Conservation (phyloP, 37 sponge, comb jelly and placozoan genomes). For the Halisarca cf. caerulea region DNA sequence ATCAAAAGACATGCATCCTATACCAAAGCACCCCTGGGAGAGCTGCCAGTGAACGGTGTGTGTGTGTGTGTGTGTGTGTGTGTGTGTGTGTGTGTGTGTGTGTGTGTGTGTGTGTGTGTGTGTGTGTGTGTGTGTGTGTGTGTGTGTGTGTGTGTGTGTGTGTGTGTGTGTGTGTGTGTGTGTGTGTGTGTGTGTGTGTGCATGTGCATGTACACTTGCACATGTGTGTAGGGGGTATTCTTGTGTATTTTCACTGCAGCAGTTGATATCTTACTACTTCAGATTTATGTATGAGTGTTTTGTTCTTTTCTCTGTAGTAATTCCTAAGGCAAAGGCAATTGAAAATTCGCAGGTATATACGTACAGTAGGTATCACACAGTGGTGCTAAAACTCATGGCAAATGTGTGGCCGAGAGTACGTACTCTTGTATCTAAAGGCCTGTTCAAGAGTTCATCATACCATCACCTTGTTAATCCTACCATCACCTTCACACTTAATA, state of each 20-base stretch:
- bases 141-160: conserved; percentile 13
- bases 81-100: conserved; percentile 4
- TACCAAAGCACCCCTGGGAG: neutral
- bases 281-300: neutral
- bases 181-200: conserved; percentile 2
- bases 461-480: no score
- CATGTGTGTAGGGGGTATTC: no score
- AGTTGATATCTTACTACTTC: neutral
- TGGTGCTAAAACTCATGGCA: no score
- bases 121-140: neutral
- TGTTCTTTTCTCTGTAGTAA: neutral
- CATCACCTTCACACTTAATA: no score
- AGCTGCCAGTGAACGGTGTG: neutral
- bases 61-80: neutral
- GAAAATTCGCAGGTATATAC: conserved; percentile 5
- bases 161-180: neutral
- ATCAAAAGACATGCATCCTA: conserved; percentile 4
- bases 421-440: no score
- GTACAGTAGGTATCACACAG: no score
- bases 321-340: neutral
- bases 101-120: neutral
- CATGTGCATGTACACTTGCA: neutral
- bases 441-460: no score
- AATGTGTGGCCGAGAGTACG: no score
- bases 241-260: no score